Conservation (phyloP, 2,797 vertebrate genomes). For the Labeo calbasu region DNA sequence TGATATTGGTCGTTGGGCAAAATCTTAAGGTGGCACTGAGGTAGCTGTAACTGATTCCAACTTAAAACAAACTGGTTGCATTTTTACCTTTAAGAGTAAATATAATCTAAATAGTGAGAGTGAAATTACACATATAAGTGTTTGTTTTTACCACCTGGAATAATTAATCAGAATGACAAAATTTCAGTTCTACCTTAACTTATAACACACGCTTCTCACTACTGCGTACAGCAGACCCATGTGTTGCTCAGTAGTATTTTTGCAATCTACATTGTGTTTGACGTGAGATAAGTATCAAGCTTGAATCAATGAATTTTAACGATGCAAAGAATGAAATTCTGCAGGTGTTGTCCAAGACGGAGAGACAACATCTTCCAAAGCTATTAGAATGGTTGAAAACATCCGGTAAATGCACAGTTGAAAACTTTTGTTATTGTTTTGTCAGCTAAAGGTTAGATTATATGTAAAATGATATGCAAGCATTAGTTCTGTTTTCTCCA, state of each 20-base stretch:
- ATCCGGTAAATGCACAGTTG: conserved; percentile 65
- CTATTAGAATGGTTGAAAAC: conserved; percentile 74
- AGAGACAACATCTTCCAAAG: conserved; percentile 60
- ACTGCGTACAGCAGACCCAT: background rate
- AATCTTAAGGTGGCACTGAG: conserved; percentile 42
- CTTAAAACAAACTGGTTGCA: background rate
- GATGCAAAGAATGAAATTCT: conserved; percentile 66
- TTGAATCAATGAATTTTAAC: conserved; percentile 69
- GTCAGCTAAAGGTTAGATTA: background rate
- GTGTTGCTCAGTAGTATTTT: background rate
- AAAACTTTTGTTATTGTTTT: background rate
- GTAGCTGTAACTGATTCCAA: background rate
- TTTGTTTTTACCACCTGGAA: background rate
- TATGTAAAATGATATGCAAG: background rate
- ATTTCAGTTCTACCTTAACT: conserved; percentile 13
- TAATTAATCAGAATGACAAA: too few relatives aligned
- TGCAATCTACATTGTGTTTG: background rate
- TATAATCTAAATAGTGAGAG: background rate
- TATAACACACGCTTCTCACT: background rate
- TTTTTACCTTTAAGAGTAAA: background rate
- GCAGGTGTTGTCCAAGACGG: conserved; percentile 66
- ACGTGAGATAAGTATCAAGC: background rate
- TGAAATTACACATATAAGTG: background rate
- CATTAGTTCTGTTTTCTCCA: background rate
- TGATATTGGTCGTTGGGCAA: background rate